Evolutionary conservation across 1,140 invertebrate species (phyloP).

Genomic region (Condylostylus longicornis): DNA sequence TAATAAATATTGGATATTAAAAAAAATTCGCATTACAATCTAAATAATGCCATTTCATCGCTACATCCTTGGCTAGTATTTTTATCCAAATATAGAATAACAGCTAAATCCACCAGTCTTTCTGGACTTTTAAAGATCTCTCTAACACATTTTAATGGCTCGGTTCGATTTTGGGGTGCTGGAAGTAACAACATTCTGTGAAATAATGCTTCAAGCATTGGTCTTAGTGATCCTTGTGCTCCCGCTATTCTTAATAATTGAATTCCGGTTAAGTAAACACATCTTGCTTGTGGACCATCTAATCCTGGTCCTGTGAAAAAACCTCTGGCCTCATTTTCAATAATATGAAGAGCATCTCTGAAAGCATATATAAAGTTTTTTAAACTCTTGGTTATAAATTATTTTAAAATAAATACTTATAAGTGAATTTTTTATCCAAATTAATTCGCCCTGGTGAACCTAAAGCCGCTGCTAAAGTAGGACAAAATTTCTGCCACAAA

Average conservation of each 20-base stretch:
- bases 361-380: neutral
- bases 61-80: constrained; percentile 57
- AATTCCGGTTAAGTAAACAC: constrained; percentile 42
- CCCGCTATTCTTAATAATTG: constrained; percentile 76
- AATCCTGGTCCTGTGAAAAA: constrained; percentile 29
- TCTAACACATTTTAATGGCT: constrained; percentile 65
- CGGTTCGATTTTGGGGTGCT: constrained; percentile 63
- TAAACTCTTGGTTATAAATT: neutral
- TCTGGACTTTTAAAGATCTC: constrained; percentile 58
- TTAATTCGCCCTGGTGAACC: constrained; percentile 49
- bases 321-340: constrained; percentile 30
- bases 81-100: constrained; percentile 56
- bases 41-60: constrained; percentile 79
- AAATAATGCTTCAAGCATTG: constrained; percentile 80
- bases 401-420: constrained; percentile 19
- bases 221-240: constrained; percentile 62
- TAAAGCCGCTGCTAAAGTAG: constrained; percentile 69
- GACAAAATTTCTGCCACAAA: constrained; percentile 83
- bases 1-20: too few species aligned
- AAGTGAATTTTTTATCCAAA: constrained; percentile 31
- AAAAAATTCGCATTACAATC: constrained; percentile 50
- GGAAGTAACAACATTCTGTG: constrained; percentile 82
- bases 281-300: constrained; percentile 29
- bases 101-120: constrained; percentile 52
- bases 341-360: constrained; percentile 30